phyloP scores from a whole-genome alignment of 2,113 vertebrate genomes.

The Rostratula benghalensis region DNA sequence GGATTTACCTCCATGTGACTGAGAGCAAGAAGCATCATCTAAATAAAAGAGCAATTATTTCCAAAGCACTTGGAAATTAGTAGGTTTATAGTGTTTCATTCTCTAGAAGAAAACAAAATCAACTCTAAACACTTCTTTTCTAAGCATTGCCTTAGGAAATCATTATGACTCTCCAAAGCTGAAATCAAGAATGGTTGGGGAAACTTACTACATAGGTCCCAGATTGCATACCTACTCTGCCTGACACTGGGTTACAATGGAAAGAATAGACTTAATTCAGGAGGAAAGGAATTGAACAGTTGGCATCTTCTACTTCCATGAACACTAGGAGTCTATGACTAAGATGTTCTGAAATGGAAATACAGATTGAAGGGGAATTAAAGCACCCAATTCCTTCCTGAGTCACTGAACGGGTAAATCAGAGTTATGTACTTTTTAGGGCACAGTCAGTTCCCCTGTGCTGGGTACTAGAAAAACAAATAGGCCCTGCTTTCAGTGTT shows the following conservation, averaged over 20 bases:
- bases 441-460: background rate
- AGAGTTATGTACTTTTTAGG: fast-evolving
- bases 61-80: background rate
- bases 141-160: background rate
- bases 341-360: background rate
- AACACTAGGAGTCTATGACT: background rate
- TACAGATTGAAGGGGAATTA: background rate
- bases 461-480: background rate
- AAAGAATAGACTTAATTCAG: background rate
- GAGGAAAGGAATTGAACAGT: background rate
- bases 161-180: background rate
- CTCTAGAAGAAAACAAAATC: background rate
- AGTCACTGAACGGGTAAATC: background rate
- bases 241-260: background rate
- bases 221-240: background rate
- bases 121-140: background rate
- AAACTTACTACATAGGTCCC: background rate
- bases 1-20: background rate
- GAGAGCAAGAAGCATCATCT: background rate
- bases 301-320: background rate
- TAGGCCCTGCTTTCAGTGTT: background rate
- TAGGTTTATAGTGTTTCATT: background rate
- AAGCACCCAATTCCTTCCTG: background rate
- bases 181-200: background rate
- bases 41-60: conserved; percentile 12